Evolutionary conservation across 1,140 invertebrate genomes (phyloP).

Genomic region (Drosophila novamexicana): DNA sequence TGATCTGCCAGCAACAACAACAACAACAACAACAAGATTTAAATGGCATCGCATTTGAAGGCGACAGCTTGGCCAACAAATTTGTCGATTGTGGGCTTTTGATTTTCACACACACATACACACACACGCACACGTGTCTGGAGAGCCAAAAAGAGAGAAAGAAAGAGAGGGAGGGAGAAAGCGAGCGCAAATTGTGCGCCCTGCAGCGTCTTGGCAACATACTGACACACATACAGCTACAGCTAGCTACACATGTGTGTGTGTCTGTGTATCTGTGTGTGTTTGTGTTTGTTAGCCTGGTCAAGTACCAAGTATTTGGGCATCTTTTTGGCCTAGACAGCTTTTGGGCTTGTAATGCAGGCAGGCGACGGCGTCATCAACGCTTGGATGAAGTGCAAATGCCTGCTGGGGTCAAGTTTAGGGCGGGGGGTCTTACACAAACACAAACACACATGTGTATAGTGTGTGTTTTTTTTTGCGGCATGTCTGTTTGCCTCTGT

Average conservation of each 20-base stretch:
- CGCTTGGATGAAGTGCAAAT: constrained; percentile 81
- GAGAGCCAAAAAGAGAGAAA: constrained; percentile 24
- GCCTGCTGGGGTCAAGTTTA: constrained; percentile 78
- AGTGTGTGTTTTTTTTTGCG: constrained; percentile 41
- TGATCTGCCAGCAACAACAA: constrained; percentile 18
- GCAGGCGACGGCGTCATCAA: constrained; percentile 51
- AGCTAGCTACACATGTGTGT: constrained; percentile 13
- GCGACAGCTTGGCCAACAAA: constrained; percentile 46
- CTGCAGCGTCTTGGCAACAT: constrained; percentile 69
- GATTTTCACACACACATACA: constrained; percentile 28
- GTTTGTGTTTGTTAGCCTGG: constrained; percentile 27
- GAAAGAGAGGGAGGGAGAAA: constrained; percentile 30
- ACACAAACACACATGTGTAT: constrained; percentile 25
- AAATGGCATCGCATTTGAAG: constrained; percentile 39
- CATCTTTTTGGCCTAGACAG: constrained; percentile 50
- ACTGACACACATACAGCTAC: constrained; percentile 52
- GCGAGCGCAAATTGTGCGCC: constrained; percentile 61
- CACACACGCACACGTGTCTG: constrained; percentile 13
- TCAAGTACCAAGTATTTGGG: constrained; percentile 36
- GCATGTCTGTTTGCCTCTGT: constrained; percentile 36
- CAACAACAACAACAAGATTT: constrained; percentile 17
- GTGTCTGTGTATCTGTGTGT: constrained; percentile 20
- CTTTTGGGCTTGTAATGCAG: constrained; percentile 46
- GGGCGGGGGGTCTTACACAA: constrained; percentile 44
- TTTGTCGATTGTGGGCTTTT: constrained; percentile 27